Conservation (phyloP, 2,113 vertebrate species). For the Microtus richardsoni region DNA sequence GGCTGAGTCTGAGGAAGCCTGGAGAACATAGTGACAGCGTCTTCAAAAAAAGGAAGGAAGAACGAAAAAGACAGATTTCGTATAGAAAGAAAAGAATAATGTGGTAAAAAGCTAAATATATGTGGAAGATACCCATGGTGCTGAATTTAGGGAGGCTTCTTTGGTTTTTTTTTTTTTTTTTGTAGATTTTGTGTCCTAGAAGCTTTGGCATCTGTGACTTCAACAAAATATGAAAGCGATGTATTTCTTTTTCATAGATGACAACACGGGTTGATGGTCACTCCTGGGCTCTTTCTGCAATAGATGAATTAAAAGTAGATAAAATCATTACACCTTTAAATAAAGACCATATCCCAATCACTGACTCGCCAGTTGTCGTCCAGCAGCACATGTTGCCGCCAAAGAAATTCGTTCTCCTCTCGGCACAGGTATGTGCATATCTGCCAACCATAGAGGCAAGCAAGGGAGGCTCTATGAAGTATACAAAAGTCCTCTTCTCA, state of each 20-base stretch:
- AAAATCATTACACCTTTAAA: conserved; percentile 94
- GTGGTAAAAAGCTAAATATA: neutral
- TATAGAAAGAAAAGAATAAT: neutral
- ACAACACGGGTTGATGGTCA: conserved; percentile 95
- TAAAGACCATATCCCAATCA: conserved; percentile 94
- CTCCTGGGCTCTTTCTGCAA: conserved; percentile 95
- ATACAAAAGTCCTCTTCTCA: neutral
- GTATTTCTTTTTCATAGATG: conserved; percentile 87
- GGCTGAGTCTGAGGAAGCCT: neutral
- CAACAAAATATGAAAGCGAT: neutral
- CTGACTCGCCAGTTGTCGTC: conserved; percentile 95
- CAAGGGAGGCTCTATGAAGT: neutral
- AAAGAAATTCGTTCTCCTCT: conserved; percentile 96
- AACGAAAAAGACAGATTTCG: neutral
- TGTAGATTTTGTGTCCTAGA: neutral
- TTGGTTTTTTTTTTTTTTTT: neutral
- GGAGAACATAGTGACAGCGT: neutral
- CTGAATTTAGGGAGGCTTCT: neutral
- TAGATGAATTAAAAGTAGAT: conserved; percentile 90
- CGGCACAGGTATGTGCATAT: conserved; percentile 91
- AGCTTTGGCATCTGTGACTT: conserved; percentile 17
- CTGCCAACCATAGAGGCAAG: neutral
- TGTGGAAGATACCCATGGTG: neutral
- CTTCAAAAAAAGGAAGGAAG: neutral
- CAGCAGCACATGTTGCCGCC: conserved; percentile 95